These are phyloP conservation scores for Pollenia angustigena DNA, from an alignment of 2,888 invertebrate species.

Conservation along the genomic window DNA sequence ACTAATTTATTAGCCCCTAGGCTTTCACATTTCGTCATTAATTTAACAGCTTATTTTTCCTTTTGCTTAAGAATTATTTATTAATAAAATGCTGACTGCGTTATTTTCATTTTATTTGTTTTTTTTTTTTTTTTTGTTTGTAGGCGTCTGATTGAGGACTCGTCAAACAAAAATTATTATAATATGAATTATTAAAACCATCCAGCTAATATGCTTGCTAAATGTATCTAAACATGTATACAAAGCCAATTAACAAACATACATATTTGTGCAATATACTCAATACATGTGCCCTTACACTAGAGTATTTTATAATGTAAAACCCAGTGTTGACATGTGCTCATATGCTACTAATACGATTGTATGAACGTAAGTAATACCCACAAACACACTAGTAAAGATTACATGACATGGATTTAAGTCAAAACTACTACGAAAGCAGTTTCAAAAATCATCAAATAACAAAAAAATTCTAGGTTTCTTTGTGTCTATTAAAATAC, in stretches of 20 bases:
- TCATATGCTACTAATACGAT: neutral
- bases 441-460: too few species aligned
- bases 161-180: neutral
- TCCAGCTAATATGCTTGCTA: neutral
- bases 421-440: too few species aligned
- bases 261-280: neutral
- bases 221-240: neutral
- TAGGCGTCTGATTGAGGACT: slow-evolving; percentile 29
- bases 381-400: too few species aligned
- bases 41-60: slow-evolving; percentile 3
- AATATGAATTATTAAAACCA: neutral
- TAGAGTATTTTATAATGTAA: neutral
- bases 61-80: neutral
- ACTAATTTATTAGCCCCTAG: neutral
- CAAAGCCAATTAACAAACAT: neutral
- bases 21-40: neutral
- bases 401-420: too few species aligned
- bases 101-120: neutral
- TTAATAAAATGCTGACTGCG: neutral
- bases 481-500: too few species aligned
- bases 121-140: slow-evolving; percentile 1
- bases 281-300: neutral
- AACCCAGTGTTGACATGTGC: slow-evolving; percentile 23
- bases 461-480: too few species aligned
- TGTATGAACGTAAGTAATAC: too few species aligned